Evolutionary conservation across 2,888 invertebrate genomes (phyloP).

Genomic region (Physocephala rufipes): DNA sequence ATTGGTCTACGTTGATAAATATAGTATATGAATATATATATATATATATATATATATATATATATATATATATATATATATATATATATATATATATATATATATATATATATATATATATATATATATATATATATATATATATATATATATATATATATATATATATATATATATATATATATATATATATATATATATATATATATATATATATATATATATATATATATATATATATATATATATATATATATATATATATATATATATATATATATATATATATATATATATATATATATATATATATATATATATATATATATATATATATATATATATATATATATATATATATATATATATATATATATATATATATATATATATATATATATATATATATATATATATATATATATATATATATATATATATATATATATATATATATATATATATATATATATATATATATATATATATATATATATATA

Average conservation of each 20-base stretch:
- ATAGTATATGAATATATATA: neutral
- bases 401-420: neutral
- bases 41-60: slow-evolving; percentile 6
- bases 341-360: neutral
- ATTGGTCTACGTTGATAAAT: neutral
- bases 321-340: neutral
- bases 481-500: neutral
- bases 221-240: neutral
- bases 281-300: neutral
- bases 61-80: neutral
- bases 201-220: neutral
- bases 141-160: neutral
- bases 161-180: neutral
- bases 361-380: neutral
- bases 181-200: neutral
- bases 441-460: neutral
- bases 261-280: neutral
- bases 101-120: neutral
- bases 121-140: neutral
- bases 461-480: neutral
- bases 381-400: neutral
- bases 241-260: neutral
- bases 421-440: neutral
- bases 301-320: neutral
- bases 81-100: neutral